Conservation (phyloP, 2,797 vertebrate species). For the Okamejei kenojei region DNA sequence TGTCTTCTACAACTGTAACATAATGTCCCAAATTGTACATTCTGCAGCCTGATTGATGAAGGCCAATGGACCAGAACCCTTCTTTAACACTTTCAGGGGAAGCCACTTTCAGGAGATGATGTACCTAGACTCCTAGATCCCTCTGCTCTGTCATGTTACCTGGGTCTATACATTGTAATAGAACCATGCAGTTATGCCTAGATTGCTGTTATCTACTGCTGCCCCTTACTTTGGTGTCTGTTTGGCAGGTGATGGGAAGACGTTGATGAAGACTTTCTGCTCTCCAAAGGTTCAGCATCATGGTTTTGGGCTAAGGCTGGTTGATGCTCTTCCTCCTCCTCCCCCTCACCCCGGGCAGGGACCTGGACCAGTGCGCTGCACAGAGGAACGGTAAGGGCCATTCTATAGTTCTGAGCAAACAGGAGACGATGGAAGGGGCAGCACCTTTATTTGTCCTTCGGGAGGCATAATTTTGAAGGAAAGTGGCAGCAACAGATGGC, state of each 20-base stretch:
- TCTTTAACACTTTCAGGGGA: too few relatives aligned
- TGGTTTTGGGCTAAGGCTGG: slow-evolving; percentile 55
- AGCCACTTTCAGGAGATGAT: too few relatives aligned
- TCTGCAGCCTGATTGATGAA: too few relatives aligned
- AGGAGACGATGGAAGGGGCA: background rate
- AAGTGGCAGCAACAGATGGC: background rate
- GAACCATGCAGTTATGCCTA: background rate
- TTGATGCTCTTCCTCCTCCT: slow-evolving; percentile 60
- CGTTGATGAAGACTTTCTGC: slow-evolving; percentile 44
- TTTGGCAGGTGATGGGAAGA: background rate
- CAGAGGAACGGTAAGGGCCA: slow-evolving; percentile 59
- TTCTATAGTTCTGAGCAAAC: background rate
- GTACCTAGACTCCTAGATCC: too few relatives aligned
- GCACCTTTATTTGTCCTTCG: background rate
- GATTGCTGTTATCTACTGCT: background rate
- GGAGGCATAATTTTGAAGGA: background rate
- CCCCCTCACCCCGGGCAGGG: slow-evolving; percentile 52
- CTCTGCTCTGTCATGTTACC: background rate
- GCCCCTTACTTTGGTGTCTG: background rate
- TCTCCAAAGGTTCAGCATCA: slow-evolving; percentile 63
- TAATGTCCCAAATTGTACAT: too few relatives aligned
- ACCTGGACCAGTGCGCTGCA: slow-evolving; percentile 51
- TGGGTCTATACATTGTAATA: background rate
- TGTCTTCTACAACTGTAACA: too few relatives aligned
- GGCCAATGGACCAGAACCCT: too few relatives aligned